Percentiles rank a stretch among this genome's conserved stretches.
These are phyloP conservation scores for Phalera bucephala DNA, from an alignment of 2,888 invertebrate species.

Conservation along the genomic window DNA sequence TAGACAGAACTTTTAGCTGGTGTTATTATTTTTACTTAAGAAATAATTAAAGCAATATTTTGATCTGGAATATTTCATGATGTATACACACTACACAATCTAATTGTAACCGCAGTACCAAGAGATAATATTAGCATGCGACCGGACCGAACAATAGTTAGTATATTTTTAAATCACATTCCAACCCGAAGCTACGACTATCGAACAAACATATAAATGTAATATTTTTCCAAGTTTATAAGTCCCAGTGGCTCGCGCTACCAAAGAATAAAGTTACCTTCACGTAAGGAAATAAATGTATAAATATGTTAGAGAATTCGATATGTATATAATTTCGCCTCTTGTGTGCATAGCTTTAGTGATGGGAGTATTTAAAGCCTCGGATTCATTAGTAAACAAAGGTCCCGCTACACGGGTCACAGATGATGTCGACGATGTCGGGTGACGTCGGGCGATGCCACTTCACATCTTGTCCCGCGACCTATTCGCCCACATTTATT, in stretches of 20 bases:
- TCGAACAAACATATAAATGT: conserved; percentile 31
- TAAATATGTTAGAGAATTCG: conserved; percentile 66
- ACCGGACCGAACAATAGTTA: conserved; percentile 59
- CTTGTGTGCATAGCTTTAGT: conserved; percentile 67
- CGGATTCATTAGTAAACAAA: too few species aligned
- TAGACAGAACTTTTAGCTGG: too few species aligned
- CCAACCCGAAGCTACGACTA: conserved; percentile 47
- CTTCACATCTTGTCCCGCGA: too few species aligned
- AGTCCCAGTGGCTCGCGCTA: conserved; percentile 70
- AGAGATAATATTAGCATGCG: conserved; percentile 14
- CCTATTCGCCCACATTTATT: too few species aligned
- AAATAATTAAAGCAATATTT: too few species aligned
- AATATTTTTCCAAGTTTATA: conserved; percentile 49
- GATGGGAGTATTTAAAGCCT: conserved; percentile 32
- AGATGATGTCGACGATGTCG: too few species aligned
- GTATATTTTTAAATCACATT: conserved; percentile 55
- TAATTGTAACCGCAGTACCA: not conserved
- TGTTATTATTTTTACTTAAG: too few species aligned
- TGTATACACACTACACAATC: too few species aligned
- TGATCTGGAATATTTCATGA: too few species aligned
- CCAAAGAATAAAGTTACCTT: conserved; percentile 82
- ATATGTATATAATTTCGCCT: conserved; percentile 71
- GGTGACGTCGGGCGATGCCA: too few species aligned
- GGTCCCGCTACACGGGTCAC: too few species aligned
- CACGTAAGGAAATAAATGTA: conserved; percentile 70